A percentile compares a stretch with the other conserved stretches of the same genome.
phyloP scores from a whole-genome alignment of 2,113 vertebrate genomes.

The Spheniscus mendiculus region DNA sequence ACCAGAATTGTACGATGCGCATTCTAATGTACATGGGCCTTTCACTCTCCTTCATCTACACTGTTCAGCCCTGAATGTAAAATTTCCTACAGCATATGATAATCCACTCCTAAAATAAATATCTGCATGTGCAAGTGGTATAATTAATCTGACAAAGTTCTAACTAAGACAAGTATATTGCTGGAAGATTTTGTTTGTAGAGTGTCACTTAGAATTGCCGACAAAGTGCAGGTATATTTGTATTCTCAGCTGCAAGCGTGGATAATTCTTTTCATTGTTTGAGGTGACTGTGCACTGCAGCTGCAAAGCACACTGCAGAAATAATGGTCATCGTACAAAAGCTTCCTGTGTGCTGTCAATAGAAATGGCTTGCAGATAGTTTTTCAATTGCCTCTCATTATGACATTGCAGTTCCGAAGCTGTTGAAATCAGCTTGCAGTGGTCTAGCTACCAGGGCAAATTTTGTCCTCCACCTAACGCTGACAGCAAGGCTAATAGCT shows the following conservation, averaged over 20 bases:
- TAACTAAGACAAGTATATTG: not conserved
- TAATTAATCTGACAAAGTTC: not conserved
- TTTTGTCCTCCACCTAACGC: slow-evolving; percentile 71
- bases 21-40: not conserved
- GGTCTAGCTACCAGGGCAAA: not conserved
- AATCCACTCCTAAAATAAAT: not conserved
- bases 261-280: not conserved
- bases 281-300: not conserved
- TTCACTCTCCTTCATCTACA: not conserved
- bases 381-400: not conserved
- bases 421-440: not conserved
- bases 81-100: not conserved
- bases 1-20: too few relatives aligned
- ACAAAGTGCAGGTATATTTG: not conserved
- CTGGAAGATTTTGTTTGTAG: not conserved
- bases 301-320: not conserved
- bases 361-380: not conserved
- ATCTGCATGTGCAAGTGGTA: not conserved
- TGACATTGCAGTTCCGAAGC: not conserved
- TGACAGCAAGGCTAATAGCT: slow-evolving; percentile 66
- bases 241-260: not conserved
- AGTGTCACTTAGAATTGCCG: not conserved
- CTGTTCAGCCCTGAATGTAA: not conserved
- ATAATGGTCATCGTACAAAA: not conserved
- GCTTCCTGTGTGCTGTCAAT: not conserved